Base-by-base conservation (phyloP, 2,888 invertebrate genomes). In the Tetropium fuscum region DNA sequence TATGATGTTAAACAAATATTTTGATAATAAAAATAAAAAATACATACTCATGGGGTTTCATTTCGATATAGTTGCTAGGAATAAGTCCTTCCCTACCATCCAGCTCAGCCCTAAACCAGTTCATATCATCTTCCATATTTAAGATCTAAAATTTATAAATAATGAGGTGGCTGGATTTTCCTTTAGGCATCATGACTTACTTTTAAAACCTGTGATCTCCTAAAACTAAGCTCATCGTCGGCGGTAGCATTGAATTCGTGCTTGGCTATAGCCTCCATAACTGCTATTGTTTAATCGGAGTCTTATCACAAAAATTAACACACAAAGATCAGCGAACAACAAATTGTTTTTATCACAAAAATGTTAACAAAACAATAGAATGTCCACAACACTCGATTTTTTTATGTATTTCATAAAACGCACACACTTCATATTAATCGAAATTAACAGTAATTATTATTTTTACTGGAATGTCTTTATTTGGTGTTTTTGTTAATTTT, bases 111-210 rank as follows among this genome's bases (percentile, higher is more conserved):
- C 97, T 92, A 84, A 94, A 99, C 99, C 99, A 99, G 85, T 99
- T 98, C 88, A 97, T 95, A 85, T 99, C 99, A 84, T 99, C 98
- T 87, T 99, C 98, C 94, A 97, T 98, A 84, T 97, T 98, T 80
- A 99, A 87, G 82, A 99, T 94, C 98, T 98, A 83, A 63, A 88
- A 88, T 44, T 41, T 68, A 69, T 70, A 16, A 20, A n/a, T 3
- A 40, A 10, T 6, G 16, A 44, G 30, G 27, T 7, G 44, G 15
- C 27, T 11, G 27, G 2, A 40, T 27, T 58, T 70, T 56, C 19
- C 13, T 13, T 48, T 38, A 2, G 20, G 25, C 10, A 38, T 59
- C 49, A 22, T 60, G 53, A 82, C 85, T 81, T 87, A 98, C 98
- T 93, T 99, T 99, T 73, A 99, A 87, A 74, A 96, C 90, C 84